Evolutionary conservation across 1,140 invertebrate genomes (phyloP).

Genomic region (Euura lappo): DNA sequence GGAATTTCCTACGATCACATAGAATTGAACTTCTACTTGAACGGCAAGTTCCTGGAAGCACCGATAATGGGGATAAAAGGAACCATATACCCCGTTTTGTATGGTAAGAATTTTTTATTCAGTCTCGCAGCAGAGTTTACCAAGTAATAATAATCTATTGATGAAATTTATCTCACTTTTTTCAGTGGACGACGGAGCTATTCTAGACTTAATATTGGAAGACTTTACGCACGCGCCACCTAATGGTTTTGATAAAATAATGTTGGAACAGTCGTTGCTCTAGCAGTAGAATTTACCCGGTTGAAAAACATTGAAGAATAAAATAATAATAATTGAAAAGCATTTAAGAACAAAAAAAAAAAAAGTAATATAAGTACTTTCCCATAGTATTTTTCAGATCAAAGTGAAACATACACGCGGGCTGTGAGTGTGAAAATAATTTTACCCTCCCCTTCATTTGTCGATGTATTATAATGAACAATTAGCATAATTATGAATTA

Average conservation of each 20-base stretch:
- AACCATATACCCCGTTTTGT: slow-evolving; percentile 90
- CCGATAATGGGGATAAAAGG: slow-evolving; percentile 90
- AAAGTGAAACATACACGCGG: neutral
- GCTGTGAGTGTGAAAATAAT: slow-evolving; percentile 1
- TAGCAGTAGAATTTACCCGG: slow-evolving; percentile 61
- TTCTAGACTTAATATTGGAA: slow-evolving; percentile 92
- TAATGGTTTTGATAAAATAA: slow-evolving; percentile 92
- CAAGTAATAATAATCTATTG: slow-evolving; percentile 11
- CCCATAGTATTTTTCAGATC: slow-evolving; percentile 8
- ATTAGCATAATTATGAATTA: slow-evolving; percentile 4
- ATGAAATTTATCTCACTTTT: slow-evolving; percentile 46
- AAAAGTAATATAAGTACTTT: neutral
- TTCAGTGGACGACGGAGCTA: slow-evolving; percentile 96
- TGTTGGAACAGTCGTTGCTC: slow-evolving; percentile 95
- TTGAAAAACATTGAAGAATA: neutral
- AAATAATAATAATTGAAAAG: neutral
- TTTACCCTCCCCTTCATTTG: neutral
- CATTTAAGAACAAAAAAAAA: slow-evolving; percentile 25
- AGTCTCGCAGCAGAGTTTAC: slow-evolving; percentile 11
- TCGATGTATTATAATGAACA: slow-evolving; percentile 10
- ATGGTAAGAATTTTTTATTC: slow-evolving; percentile 71
- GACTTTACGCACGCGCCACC: slow-evolving; percentile 87
- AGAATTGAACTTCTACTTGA: slow-evolving; percentile 94
- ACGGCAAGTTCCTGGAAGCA: slow-evolving; percentile 86
- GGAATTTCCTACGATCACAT: slow-evolving; percentile 96